phyloP scores from a whole-genome alignment of 1,140 invertebrate species.

The Panagrolaimus sp. region DNA sequence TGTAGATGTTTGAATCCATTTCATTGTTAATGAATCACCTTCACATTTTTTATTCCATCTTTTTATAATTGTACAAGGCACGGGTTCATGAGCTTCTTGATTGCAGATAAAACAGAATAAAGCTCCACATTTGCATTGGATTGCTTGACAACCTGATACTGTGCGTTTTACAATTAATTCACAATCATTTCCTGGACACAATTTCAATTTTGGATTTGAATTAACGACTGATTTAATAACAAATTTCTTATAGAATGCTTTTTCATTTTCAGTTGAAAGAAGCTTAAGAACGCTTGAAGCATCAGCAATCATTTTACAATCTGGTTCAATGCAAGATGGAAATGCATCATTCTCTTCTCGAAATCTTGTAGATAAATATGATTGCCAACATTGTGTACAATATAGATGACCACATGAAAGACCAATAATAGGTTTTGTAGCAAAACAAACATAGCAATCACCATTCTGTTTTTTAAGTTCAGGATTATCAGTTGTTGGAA shows the following conservation, averaged over 20 bases:
- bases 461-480: neutral
- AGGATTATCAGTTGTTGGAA: neutral
- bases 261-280: neutral
- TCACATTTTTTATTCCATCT: constrained; percentile 99
- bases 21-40: constrained; percentile 96
- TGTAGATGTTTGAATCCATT: constrained; percentile 98
- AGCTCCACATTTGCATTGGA: constrained; percentile 79
- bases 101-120: constrained; percentile 75
- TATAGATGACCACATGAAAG: constrained; percentile 33
- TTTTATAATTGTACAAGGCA: constrained; percentile 82
- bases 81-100: constrained; percentile 97
- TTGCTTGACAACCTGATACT: constrained; percentile 80
- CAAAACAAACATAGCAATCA: constrained; percentile 35
- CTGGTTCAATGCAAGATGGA: constrained; percentile 34
- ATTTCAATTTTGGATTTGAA: constrained; percentile 88
- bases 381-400: constrained; percentile 34
- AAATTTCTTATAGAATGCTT: constrained; percentile 76
- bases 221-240: constrained; percentile 98
- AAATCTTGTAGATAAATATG: constrained; percentile 30
- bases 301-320: constrained; percentile 37
- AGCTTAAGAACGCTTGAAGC: constrained; percentile 30
- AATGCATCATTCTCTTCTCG: constrained; percentile 19
- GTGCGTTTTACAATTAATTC: constrained; percentile 89
- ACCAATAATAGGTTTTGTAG: constrained; percentile 17
- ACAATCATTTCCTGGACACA: constrained; percentile 96